Evolutionary conservation across 1,140 invertebrate genomes (phyloP), one percentile per base, ranked within the genome.

Genomic region (Drosophila pruinosa): DNA sequence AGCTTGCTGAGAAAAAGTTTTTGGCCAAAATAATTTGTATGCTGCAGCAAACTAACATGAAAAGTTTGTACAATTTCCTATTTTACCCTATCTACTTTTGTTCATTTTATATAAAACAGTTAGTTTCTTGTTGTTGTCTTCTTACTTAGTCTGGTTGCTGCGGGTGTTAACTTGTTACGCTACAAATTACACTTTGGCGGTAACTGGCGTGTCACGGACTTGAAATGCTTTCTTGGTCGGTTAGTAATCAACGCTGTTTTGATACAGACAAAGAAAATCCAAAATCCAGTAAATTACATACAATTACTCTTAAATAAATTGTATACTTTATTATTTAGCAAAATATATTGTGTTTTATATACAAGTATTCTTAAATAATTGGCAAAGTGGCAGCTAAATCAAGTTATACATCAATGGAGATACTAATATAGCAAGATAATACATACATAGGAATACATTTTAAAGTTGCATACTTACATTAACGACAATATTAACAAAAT

Each of bases 11-110:
- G 15, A 7, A 48, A 73, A 86, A 79, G 24, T 81, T 85, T 77
- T 62, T 64, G 50, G 61, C 61, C 81, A 77, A 85, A 81, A 86
- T 86, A 86, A 86, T 85, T 85, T 85, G 81, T 85, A 85, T 86
- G 81, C 81, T 72, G 74, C 70, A 70, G 48, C 64, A 19, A 78
- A 69, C 65, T 58, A 74, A 85, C 82, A 85, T 58, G 77, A 38
- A 81, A 86, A 88, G 45, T 86, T 86, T 77, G 12, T 7, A 31
- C 15, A 45, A 67, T 72, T 67, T 48, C 56, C 43, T 62, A 53
- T 59, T 61, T 43, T 48, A 14, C 12, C 31, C 15, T 34, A 6
- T 52, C 15, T 34, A 14, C n/a, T 34, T 22, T 34, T 26, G 28
- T 38, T 19, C 17, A 28, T 26, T 7, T 63, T 50, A 19, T 52